phyloP scores from a whole-genome alignment of 2,797 vertebrate species.

The Gephyroberyx darwinii region DNA sequence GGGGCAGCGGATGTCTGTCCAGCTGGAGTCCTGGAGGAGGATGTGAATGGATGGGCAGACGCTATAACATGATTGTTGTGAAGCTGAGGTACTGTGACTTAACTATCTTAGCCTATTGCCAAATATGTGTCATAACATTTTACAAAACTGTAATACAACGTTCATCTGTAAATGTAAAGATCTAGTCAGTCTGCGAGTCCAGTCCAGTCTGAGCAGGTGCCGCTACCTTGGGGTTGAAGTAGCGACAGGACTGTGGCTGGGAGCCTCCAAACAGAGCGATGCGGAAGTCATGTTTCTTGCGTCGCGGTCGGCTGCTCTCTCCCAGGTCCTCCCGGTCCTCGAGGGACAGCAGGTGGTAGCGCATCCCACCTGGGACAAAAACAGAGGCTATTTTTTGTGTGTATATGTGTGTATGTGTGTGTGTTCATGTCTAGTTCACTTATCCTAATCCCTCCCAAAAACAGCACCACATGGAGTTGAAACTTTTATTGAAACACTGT shows the following conservation, averaged over 20 bases:
- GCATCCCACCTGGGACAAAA: conserved; percentile 90
- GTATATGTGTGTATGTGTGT: not conserved
- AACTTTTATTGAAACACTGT: no score
- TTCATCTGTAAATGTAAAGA: not conserved
- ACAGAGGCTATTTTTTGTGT: conserved; percentile 1
- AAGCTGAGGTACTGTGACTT: no score
- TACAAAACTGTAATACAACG: not conserved
- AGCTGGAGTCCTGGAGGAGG: conserved; percentile 90
- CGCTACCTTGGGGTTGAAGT: conserved; percentile 96
- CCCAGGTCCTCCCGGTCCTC: conserved; percentile 96
- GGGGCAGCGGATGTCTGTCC: conserved; percentile 97
- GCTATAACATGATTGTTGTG: not conserved
- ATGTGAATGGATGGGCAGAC: conserved; percentile 36
- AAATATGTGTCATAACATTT: no score
- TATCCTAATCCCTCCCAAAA: no score
- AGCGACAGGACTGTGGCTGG: conserved; percentile 96
- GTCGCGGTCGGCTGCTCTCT: conserved; percentile 91
- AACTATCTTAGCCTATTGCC: no score
- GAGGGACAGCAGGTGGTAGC: conserved; percentile 94
- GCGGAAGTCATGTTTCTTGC: conserved; percentile 97
- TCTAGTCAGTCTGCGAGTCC: no score
- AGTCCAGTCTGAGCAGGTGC: not conserved
- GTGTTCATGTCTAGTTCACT: not conserved
- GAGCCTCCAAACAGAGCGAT: conserved; percentile 97
- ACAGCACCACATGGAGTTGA: no score